A percentile compares a stretch with the other conserved stretches of the same genome.
Conservation (phyloP, 2,888 invertebrate genomes). For the Empis livida region DNA sequence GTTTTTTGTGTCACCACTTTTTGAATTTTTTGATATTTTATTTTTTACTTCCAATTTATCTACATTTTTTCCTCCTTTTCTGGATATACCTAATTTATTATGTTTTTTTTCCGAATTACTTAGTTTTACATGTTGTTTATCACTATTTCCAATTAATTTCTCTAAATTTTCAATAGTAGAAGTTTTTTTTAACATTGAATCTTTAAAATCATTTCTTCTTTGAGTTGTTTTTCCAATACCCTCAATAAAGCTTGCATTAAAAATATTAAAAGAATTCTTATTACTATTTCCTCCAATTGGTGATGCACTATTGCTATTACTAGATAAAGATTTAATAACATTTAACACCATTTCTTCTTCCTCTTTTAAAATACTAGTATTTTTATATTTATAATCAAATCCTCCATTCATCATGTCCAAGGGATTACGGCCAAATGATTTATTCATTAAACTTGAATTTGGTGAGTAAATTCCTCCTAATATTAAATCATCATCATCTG, state of each 20-base stretch:
- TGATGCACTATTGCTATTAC: neutral
- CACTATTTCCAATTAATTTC: too few species aligned
- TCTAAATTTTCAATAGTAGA: too few species aligned
- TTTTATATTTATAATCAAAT: slow-evolving; percentile 10
- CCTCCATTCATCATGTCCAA: slow-evolving; percentile 9
- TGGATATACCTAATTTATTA: too few species aligned
- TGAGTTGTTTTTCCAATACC: too few species aligned
- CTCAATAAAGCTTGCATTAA: neutral
- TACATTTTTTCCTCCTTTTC: too few species aligned
- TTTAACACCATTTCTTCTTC: slow-evolving; percentile 15
- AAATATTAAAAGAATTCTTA: neutral
- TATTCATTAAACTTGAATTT: neutral
- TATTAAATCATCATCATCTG: neutral
- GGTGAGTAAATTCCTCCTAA: neutral
- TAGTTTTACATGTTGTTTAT: too few species aligned
- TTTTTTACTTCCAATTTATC: too few species aligned
- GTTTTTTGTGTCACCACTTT: too few species aligned
- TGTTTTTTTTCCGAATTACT: too few species aligned
- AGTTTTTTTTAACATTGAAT: too few species aligned
- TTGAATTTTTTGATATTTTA: too few species aligned
- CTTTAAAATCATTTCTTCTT: too few species aligned
- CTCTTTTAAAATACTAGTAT: slow-evolving; percentile 10
- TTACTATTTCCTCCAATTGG: neutral
- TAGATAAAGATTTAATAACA: slow-evolving; percentile 11
- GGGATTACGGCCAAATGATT: slow-evolving; percentile 7